phyloP scores from a whole-genome alignment of 2,888 invertebrate genomes.

The Xestia c-nigrum region DNA sequence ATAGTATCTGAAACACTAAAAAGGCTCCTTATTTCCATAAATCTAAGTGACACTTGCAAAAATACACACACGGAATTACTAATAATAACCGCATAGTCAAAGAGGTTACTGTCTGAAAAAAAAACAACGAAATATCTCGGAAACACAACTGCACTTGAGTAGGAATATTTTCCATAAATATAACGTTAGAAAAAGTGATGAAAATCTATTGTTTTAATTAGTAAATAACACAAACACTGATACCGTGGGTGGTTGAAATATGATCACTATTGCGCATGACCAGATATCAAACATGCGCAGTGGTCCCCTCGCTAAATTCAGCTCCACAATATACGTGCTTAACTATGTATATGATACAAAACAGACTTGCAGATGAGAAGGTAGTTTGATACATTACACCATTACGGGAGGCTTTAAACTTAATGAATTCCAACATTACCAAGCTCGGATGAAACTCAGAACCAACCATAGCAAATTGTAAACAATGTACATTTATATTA shows the following conservation, averaged over 20 bases:
- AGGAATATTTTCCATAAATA: constrained; percentile 34
- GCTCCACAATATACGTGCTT: neutral
- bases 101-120: constrained; percentile 64
- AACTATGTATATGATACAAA: constrained; percentile 7
- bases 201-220: constrained; percentile 61
- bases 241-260: constrained; percentile 64
- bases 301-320: constrained; percentile 34
- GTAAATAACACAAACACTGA: constrained; percentile 73
- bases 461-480: neutral
- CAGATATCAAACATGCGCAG: constrained; percentile 70
- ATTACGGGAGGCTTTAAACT: neutral
- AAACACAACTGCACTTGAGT: constrained; percentile 28
- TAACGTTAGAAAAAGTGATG: constrained; percentile 18
- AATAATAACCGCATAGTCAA: constrained; percentile 65
- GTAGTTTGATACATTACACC: neutral
- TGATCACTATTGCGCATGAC: constrained; percentile 71
- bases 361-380: constrained; percentile 12
- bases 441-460: neutral
- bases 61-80: constrained; percentile 63
- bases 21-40: constrained; percentile 29
- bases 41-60: constrained; percentile 49
- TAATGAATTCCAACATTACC: neutral
- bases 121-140: neutral
- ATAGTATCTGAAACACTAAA: constrained; percentile 16
- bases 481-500: no score